These are phyloP conservation scores for Thyatira batis DNA, from an alignment of 2,888 invertebrate species.

Conservation along the genomic window DNA sequence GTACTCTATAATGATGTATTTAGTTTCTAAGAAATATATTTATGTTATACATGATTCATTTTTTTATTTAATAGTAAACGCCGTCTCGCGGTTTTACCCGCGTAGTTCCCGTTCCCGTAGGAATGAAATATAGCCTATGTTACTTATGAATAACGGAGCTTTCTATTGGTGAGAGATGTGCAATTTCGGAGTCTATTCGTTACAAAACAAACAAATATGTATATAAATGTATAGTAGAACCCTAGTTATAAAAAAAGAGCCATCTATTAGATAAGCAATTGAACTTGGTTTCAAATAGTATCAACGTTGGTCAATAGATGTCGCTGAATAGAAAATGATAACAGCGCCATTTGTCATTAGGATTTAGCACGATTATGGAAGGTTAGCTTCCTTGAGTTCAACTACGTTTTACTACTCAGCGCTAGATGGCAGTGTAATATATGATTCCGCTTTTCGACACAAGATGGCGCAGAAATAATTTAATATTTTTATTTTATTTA, in stretches of 20 bases:
- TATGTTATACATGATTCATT: slow-evolving; percentile 33
- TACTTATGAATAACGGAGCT: no score
- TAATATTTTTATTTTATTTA: neutral
- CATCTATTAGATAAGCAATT: slow-evolving; percentile 14
- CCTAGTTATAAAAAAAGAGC: neutral
- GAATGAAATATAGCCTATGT: no score
- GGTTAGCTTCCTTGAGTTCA: no score
- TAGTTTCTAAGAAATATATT: slow-evolving; percentile 58
- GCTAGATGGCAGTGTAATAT: slow-evolving; percentile 14
- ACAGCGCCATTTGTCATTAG: slow-evolving; percentile 12
- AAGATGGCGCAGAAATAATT: slow-evolving; percentile 24
- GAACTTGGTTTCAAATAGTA: neutral
- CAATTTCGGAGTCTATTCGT: no score
- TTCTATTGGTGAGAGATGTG: no score
- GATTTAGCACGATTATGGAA: neutral
- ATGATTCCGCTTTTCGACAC: slow-evolving; percentile 7
- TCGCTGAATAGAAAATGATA: neutral
- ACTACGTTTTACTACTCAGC: slow-evolving; percentile 8
- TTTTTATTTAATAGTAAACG: slow-evolving; percentile 28
- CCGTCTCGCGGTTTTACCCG: no score
- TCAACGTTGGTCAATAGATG: neutral
- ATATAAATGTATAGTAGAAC: no score
- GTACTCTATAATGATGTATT: slow-evolving; percentile 33
- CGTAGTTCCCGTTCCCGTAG: no score
- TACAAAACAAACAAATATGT: no score